Evolutionary conservation across 1,140 invertebrate genomes (phyloP).

Genomic region (Galleria mellonella): DNA sequence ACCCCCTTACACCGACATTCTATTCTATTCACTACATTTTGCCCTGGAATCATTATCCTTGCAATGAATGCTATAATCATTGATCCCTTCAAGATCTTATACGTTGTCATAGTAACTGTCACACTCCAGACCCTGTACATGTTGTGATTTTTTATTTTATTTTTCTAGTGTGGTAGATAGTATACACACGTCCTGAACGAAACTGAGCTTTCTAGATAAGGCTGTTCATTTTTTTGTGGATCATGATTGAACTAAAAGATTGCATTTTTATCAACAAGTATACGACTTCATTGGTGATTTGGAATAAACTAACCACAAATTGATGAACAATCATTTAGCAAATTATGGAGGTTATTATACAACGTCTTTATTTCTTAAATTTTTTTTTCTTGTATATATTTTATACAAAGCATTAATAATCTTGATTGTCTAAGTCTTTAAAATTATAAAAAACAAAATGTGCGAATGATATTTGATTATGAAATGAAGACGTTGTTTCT

Average conservation of each 20-base stretch:
- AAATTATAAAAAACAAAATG: too few relatives aligned
- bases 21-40: constrained; percentile 6
- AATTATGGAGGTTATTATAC: constrained; percentile 43
- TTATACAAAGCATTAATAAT: too few relatives aligned
- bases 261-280: constrained; percentile 5
- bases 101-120: constrained; percentile 25
- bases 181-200: constrained; percentile 61
- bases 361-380: constrained; percentile 38
- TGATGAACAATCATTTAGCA: constrained; percentile 42
- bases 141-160: constrained; percentile 12
- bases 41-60: constrained; percentile 2
- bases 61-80: constrained; percentile 8
- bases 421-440: too few relatives aligned
- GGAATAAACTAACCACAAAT: constrained; percentile 32
- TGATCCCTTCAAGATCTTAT: constrained; percentile 2
- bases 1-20: not conserved
- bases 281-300: too few relatives aligned
- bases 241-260: constrained; percentile 6
- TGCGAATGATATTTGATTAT: not conserved
- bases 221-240: constrained; percentile 56
- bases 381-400: not conserved
- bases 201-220: constrained; percentile 49
- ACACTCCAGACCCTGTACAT: constrained; percentile 11
- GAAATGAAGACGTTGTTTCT: constrained; percentile 39
- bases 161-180: constrained; percentile 61